Evolutionary conservation across 2,113 vertebrate species (phyloP), one percentile per base, ranked within the genome.

Genomic region (Paraplagusia blochii): DNA sequence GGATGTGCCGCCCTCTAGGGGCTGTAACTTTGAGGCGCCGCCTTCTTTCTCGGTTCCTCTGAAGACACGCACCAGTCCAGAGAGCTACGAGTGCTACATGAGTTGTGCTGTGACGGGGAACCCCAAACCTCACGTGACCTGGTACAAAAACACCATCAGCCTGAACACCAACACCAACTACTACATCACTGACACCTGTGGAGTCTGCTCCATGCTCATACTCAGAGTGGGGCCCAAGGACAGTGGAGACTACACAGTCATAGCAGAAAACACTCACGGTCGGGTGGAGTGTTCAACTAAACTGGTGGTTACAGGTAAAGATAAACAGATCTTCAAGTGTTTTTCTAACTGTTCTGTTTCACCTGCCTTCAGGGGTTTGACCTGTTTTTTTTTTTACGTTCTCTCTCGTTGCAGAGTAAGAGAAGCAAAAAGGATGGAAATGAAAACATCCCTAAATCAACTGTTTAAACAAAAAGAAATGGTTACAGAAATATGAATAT

Each of bases 181-280:
- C 52, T 87, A 90, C 68, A 90, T 90, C 75, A 92, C 87, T 0
- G 92, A 96, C 9, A 79, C 90, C 50, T 90, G 92, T 5, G 94
- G 95, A 0, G 91, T 96, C 48, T 96, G 95, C 76, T 95, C 92
- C 18, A 88, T 96, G 66, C 35, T 92, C 33, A 81, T 97, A 65
- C 74, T 88, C 22, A 82, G 78, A 6, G 93, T 93, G 55, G 79
- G 86, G 2, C 58, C 84, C 22, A 78, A 81, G 11, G 93, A 96
- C 53, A 87, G 80, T 4, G 93, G 94, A 2, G 76, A 90, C 33
- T 96, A 95, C 69, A 86, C 73, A 48, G 88, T 85, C 1, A 80
- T 90, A 39, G 94, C 94, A 1, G 87, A 90, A 70, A 95, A 93
- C 50, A 5, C 47, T 0, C 44, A 84, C 49, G 94, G 95, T n/a